A percentile compares a stretch with the other conserved stretches of the same genome.
These are phyloP conservation scores for Cephalotes varians DNA, from an alignment of 2,888 invertebrate genomes.

Conservation along the genomic window DNA sequence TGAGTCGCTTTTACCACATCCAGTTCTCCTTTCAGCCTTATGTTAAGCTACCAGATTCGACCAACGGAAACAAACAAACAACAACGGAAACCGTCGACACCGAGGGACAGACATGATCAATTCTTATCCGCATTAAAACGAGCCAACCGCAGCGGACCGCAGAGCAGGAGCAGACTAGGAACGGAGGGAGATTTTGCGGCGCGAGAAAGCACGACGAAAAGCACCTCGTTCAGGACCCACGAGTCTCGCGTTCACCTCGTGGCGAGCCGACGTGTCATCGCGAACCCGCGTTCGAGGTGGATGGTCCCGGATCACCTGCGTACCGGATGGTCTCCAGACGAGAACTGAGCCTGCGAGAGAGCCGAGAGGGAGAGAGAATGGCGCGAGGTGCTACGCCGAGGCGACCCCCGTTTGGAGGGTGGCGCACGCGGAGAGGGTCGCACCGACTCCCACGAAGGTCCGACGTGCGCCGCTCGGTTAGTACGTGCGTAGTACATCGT, in stretches of 20 bases:
- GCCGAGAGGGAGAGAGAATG: constrained; percentile 57
- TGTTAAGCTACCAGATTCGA: background rate
- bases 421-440: constrained; percentile 54
- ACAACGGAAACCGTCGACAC: background rate
- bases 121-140: constrained; percentile 35
- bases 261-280: constrained; percentile 58
- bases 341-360: constrained; percentile 80
- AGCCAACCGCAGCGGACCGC: constrained; percentile 41
- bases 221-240: constrained; percentile 61
- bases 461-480: constrained; percentile 71
- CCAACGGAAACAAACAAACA: background rate
- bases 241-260: constrained; percentile 67
- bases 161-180: background rate
- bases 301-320: constrained; percentile 71
- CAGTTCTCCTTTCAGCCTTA: background rate
- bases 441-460: constrained; percentile 55
- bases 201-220: constrained; percentile 5
- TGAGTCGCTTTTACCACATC: background rate
- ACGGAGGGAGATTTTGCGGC: background rate
- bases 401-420: constrained; percentile 65
- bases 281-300: constrained; percentile 59
- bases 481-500: constrained; percentile 67
- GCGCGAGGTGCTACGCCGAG: constrained; percentile 62
- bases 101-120: background rate
- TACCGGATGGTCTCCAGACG: constrained; percentile 80